Percentiles rank a stretch among this genome's conserved stretches.
These are phyloP conservation scores for Limnephilus marmoratus DNA, from an alignment of 2,888 invertebrate genomes.

Conservation along the genomic window DNA sequence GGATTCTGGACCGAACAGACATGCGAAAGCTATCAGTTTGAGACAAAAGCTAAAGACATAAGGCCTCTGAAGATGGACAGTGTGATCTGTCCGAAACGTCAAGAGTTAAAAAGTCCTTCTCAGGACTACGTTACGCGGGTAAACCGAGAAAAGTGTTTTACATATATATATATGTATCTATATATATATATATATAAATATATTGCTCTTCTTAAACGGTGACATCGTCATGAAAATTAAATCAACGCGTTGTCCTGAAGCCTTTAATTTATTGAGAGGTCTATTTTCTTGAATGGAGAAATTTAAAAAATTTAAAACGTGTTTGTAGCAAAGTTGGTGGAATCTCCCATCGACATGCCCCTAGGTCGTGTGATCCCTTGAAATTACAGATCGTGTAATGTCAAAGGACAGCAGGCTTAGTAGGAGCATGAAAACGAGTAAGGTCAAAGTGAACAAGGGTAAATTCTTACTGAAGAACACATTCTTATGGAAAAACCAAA, in stretches of 20 bases:
- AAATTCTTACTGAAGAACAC: neutral
- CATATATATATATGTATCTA: too few species aligned
- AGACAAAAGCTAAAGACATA: too few species aligned
- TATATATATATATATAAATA: too few species aligned
- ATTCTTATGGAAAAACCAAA: neutral
- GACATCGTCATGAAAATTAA: neutral
- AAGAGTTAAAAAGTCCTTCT: too few species aligned
- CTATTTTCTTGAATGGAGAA: neutral
- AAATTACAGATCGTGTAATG: slow-evolving; percentile 3
- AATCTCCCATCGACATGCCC: neutral
- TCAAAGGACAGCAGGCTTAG: neutral
- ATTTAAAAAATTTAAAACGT: neutral
- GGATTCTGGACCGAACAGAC: too few species aligned
- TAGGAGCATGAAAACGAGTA: neutral
- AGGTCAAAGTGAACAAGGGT: neutral
- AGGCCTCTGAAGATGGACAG: too few species aligned
- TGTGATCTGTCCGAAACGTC: too few species aligned
- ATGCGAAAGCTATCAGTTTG: too few species aligned
- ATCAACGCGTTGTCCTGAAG: neutral
- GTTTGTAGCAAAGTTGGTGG: neutral
- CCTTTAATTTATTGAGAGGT: neutral
- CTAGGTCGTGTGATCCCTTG: slow-evolving; percentile 11
- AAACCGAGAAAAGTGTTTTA: too few species aligned
- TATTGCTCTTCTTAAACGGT: too few species aligned
- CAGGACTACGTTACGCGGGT: too few species aligned